Base-by-base conservation (phyloP, 2,113 vertebrate species). In the Peromyscus maniculatus region DNA sequence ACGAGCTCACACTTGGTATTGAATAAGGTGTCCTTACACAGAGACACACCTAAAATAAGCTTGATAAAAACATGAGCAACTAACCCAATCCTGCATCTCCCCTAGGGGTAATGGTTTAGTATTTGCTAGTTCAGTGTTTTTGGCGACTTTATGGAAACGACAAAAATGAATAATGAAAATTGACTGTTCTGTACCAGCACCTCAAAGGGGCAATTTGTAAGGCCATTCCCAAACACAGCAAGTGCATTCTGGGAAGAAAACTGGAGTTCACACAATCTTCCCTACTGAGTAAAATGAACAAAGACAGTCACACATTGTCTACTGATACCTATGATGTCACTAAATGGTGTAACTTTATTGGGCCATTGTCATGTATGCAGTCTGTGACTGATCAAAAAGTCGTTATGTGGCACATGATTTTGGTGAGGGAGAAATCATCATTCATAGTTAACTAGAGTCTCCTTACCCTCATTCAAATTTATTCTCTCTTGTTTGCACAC, bases 401-500 rank as follows among this genome's bases (percentile, higher is more conserved):
- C 39, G 52, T 24, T 31, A 59, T 4, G 7, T 62, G 31, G 5
- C 22, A n/a, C 62, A 15, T n/a, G 7, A 21, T 24, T 39, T 21
- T 22, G 55, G 59, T 46, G 36, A 87, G 77, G 77, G 78, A 59
- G 67, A 95, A 93, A 93, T 57, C 64, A 69, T 93, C 64, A 28
- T 78, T 91, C 86, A 49, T 11, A 93, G 91, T 16, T 52, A 66
- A 74, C 43, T 80, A 43, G 24, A 86, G 17, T 11, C 46, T 75
- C 36, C 87, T 97, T 91, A 87, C 28, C 12, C 75, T 22, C 21
- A 84, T 52, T 33, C 84, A 59, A 49, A 80, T 87, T 83, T 93
- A 94, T 94, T 93, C 96, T 96, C 19, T 83, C 5, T 93, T 93
- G 69, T 92, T 79, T 90, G 64, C 22, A 87, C 87, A 84, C 46